Evolutionary conservation across 2,113 vertebrate species (phyloP).

Genomic region (Callipepla californica): DNA sequence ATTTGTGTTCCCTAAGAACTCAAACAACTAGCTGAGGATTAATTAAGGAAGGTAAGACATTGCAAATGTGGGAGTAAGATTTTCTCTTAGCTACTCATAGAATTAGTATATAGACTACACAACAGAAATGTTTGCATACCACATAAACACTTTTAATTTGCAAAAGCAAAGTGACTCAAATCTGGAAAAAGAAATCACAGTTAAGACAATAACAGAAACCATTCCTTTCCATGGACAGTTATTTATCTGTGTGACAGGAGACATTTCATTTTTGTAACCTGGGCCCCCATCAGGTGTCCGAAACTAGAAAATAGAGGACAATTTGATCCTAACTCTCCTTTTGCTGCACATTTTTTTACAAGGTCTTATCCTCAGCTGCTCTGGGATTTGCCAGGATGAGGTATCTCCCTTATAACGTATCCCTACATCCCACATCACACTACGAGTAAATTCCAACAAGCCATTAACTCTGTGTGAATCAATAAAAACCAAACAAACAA

Average conservation of each 20-base stretch:
- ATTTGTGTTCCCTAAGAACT: background rate
- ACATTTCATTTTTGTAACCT: conserved; percentile 15
- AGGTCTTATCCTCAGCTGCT: conserved; percentile 43
- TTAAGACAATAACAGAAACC: background rate
- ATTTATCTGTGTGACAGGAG: background rate
- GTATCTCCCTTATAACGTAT: conserved; percentile 13
- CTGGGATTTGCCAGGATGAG: conserved; percentile 29
- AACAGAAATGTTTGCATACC: background rate
- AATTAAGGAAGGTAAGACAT: background rate
- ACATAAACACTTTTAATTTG: background rate
- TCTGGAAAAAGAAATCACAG: background rate
- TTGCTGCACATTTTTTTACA: conserved; percentile 33
- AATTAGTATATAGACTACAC: background rate
- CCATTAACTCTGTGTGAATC: conserved; percentile 48
- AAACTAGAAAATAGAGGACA: conserved; percentile 31
- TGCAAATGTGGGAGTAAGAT: background rate
- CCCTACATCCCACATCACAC: conserved; percentile 54
- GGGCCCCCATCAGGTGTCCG: background rate
- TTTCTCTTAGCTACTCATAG: background rate
- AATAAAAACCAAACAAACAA: conserved; percentile 54
- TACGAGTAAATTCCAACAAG: conserved; percentile 53
- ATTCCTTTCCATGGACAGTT: background rate
- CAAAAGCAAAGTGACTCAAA: background rate
- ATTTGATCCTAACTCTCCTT: conserved; percentile 7
- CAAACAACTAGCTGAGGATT: background rate